These are phyloP conservation scores for Bathynomus jamesi DNA, from an alignment of 1,140 invertebrate species.

Conservation along the genomic window DNA sequence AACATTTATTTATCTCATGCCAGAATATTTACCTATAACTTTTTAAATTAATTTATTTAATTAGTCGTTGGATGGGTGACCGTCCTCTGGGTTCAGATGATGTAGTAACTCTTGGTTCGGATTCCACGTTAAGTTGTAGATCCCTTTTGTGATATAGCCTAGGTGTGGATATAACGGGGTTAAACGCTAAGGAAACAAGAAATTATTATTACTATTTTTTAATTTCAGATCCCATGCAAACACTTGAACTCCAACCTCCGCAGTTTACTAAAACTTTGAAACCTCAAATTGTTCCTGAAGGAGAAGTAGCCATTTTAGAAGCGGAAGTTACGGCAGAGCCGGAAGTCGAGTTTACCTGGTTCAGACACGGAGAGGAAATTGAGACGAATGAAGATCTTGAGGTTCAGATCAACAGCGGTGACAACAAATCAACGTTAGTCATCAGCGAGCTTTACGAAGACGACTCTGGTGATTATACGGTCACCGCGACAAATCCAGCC, in stretches of 20 bases:
- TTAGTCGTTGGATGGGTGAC: too few species aligned
- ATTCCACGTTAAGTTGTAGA: too few species aligned
- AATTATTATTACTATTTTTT: too few species aligned
- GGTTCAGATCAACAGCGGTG: constrained; percentile 57
- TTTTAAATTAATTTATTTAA: not conserved
- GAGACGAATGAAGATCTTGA: constrained; percentile 53
- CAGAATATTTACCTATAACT: not conserved
- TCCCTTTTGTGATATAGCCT: too few species aligned
- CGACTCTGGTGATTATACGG: constrained; percentile 69
- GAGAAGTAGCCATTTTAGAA: constrained; percentile 71
- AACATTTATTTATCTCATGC: too few species aligned
- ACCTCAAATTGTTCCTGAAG: constrained; percentile 60
- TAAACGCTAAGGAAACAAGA: too few species aligned
- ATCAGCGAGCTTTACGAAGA: constrained; percentile 66
- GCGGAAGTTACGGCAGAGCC: constrained; percentile 65
- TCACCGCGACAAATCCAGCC: constrained; percentile 76
- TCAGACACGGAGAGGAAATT: constrained; percentile 53
- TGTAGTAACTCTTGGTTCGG: too few species aligned
- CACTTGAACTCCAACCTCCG: constrained; percentile 58
- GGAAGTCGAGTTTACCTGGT: constrained; percentile 78
- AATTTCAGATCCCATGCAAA: constrained; percentile 50
- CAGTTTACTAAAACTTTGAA: constrained; percentile 61
- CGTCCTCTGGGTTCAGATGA: too few species aligned
- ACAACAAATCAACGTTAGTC: constrained; percentile 71
- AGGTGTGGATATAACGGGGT: too few species aligned